Conservation (phyloP, 2,888 invertebrate genomes). For the Oscheius myriophilus region DNA sequence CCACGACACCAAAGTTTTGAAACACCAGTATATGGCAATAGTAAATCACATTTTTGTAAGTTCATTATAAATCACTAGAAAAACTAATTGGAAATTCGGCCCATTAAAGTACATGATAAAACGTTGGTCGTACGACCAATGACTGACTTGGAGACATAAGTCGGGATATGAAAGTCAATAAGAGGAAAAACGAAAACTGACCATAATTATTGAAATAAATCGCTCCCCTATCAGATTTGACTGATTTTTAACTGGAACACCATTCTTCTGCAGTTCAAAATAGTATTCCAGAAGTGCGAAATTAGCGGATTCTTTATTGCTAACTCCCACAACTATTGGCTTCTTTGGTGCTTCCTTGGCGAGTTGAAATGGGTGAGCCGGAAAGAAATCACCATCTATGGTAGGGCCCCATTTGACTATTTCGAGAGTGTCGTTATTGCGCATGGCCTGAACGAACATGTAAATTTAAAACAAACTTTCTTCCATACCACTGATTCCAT, state of each 20-base stretch:
- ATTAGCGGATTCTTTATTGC: slow-evolving; percentile 28
- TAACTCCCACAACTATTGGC: slow-evolving; percentile 26
- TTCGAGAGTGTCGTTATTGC: slow-evolving; percentile 6
- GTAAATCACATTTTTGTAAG: no score
- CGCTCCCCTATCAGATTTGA: slow-evolving; percentile 1
- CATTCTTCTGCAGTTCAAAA: slow-evolving; percentile 14
- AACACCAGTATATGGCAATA: no score
- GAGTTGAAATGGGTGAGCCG: slow-evolving; percentile 19
- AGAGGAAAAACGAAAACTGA: background rate
- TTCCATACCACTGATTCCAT: slow-evolving; percentile 8
- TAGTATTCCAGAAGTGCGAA: slow-evolving; percentile 23
- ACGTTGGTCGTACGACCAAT: no score
- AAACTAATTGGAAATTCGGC: no score
- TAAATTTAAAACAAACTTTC: no score
- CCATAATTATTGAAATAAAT: slow-evolving; percentile 10
- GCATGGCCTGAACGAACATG: no score
- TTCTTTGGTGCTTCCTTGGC: slow-evolving; percentile 2
- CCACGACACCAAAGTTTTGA: no score
- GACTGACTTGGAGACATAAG: no score
- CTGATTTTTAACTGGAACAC: slow-evolving; percentile 8
- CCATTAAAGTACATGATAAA: no score
- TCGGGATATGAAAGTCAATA: background rate
- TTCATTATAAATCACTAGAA: no score
- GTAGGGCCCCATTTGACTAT: slow-evolving; percentile 31
- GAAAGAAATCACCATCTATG: slow-evolving; percentile 30